Evolutionary conservation across 2,113 vertebrate genomes (phyloP).

Genomic region (Proteles cristata): DNA sequence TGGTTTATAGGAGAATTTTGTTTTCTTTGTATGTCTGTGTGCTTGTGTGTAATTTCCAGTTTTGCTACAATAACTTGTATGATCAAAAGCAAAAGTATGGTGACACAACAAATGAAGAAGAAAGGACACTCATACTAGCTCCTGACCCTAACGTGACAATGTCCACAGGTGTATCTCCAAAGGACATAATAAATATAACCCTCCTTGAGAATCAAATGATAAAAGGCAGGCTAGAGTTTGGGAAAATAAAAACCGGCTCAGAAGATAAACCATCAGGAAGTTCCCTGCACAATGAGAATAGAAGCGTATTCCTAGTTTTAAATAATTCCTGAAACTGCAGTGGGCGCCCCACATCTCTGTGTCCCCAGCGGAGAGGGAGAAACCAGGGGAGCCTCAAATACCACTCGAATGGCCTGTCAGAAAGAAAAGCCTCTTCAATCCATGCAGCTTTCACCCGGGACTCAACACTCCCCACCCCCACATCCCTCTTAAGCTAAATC

Average conservation of each 20-base stretch:
- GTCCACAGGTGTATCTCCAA: not conserved
- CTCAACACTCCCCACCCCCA: not conserved
- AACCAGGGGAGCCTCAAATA: not conserved
- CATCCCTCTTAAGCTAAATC: not conserved
- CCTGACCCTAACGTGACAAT: not conserved
- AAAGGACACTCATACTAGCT: not conserved
- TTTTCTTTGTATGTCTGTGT: not conserved
- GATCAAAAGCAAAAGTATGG: not conserved
- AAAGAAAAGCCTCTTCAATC: not conserved
- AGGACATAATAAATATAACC: not conserved
- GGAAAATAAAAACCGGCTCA: not conserved
- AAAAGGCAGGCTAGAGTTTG: not conserved
- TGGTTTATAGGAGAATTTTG: not conserved
- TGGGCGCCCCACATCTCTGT: not conserved
- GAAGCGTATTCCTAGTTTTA: not conserved
- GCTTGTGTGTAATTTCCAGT: not conserved
- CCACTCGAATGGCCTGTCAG: not conserved
- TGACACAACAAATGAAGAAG: not conserved
- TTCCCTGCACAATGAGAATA: not conserved
- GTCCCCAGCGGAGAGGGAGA: not conserved
- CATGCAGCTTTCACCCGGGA: not conserved
- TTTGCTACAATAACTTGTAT: not conserved
- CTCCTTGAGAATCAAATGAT: not conserved
- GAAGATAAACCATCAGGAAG: not conserved
- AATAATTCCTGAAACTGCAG: not conserved